Base-by-base conservation (phyloP, 2,113 vertebrate species). In the Pycnonotus jocosus region DNA sequence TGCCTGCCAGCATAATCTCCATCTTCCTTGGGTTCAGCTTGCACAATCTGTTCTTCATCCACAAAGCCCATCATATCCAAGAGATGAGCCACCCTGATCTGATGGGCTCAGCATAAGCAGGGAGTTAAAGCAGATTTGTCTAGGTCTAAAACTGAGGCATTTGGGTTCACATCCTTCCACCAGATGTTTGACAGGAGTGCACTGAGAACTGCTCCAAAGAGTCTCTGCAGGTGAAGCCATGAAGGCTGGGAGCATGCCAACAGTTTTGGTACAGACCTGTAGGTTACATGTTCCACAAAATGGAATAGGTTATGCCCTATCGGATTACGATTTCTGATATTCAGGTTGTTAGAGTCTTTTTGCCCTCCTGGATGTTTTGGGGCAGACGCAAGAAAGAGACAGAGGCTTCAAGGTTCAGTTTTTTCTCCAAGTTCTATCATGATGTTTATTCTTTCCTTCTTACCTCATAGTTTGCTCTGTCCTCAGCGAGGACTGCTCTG, bases 11-110 rank as follows among this genome's bases (percentile, higher is more conserved):
- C 12, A 21, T 89, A 79, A 89, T 82, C 70, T 85, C 53, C 21
- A 53, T 84, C 81, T 91, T 95, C 53, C 65, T 60, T 81, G 71
- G 53, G 77, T 89, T 93, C 78, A 79, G 57, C 33, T 95, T 81
- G 17, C 42, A 50, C 87, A 91, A 81, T 84, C 93, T 92, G 44
- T 61, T 86, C 78, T 89, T 92, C 80, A 89, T 79, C 69, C 84
- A 79, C 18, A 28, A 30, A 84, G 31, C 14, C 21, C n/a, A 60
- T 35, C 45, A 17, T 1, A 40, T 69, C 70, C 25, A 91, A 84
- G 44, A 68, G 14, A 54, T 35, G 69, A 90, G 44, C 42, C 47
- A 53, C 37, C 23, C 37, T 2, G 2, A 33, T 44, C 61, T 60
- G 56, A 48, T 21, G 25, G 45, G 53, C 48, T 91, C n/a, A 48